A percentile compares a stretch with the other conserved stretches of the same genome.
Evolutionary conservation across 2,113 vertebrate genomes (phyloP).

Genomic region (Pseudorasbora parva): DNA sequence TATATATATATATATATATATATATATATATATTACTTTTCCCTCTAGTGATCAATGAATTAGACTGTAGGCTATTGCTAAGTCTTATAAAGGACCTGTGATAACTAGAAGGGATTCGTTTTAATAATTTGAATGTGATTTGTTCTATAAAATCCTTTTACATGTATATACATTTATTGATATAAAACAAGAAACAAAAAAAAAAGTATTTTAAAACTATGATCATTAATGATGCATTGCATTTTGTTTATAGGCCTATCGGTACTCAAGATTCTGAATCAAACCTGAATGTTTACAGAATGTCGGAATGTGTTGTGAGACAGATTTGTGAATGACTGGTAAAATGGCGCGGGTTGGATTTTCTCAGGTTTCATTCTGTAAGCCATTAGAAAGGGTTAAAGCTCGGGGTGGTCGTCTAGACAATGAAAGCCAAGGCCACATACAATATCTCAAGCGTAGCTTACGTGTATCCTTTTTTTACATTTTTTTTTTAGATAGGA

Average conservation of each 20-base stretch:
- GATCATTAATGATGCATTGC: too few species aligned
- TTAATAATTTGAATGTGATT: neutral
- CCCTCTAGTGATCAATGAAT: neutral
- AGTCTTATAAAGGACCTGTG: neutral
- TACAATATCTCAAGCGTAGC: neutral
- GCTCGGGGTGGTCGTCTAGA: slow-evolving; percentile 34
- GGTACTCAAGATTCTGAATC: neutral
- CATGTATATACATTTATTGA: too few species aligned
- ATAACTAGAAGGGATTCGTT: neutral
- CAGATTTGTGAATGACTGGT: slow-evolving; percentile 2
- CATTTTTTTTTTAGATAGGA: too few species aligned
- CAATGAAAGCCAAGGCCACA: slow-evolving; percentile 40
- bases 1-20: too few species aligned
- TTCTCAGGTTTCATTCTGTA: slow-evolving; percentile 3
- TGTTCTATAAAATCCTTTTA: neutral
- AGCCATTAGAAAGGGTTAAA: neutral
- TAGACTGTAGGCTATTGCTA: neutral
- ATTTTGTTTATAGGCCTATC: neutral
- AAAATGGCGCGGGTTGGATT: neutral
- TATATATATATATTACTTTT: too few species aligned
- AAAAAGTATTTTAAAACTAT: too few species aligned
- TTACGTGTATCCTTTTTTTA: too few species aligned
- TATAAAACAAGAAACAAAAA: neutral
- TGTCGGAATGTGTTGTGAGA: neutral
- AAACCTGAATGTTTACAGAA: neutral